Conservation (phyloP, 2,113 vertebrate genomes). For the Pelusios castaneus region DNA sequence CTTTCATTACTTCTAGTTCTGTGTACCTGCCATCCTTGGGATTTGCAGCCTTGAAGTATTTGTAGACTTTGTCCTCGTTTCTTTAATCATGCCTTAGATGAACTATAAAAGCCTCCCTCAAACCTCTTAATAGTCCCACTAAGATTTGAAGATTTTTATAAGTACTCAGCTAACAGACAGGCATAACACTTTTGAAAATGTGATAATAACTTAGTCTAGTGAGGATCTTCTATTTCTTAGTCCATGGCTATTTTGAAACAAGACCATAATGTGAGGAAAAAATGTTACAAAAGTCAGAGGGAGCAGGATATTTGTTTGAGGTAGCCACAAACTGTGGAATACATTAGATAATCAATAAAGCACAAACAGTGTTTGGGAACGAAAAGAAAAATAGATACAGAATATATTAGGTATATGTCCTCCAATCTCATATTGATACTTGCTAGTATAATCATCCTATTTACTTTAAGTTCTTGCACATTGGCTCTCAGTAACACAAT, state of each 20-base stretch:
- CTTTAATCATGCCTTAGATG: neutral
- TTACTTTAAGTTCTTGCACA: neutral
- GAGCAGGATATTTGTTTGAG: neutral
- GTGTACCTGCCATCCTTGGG: neutral
- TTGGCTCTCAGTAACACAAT: neutral
- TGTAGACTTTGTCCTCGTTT: neutral
- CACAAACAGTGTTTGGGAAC: neutral
- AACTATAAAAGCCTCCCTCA: neutral
- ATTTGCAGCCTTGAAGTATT: neutral
- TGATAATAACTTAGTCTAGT: neutral
- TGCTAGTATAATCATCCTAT: neutral
- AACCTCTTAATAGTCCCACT: neutral
- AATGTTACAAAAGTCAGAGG: neutral
- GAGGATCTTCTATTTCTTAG: neutral
- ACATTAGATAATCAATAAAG: neutral
- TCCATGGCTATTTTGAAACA: neutral
- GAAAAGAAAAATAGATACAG: neutral
- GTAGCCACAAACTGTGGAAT: neutral
- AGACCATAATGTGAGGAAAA: neutral
- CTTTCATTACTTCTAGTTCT: neutral
- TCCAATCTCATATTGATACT: neutral
- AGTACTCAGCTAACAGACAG: neutral
- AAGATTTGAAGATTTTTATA: no score
- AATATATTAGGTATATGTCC: neutral
- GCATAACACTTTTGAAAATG: neutral